Evolutionary conservation across 2,888 invertebrate genomes (phyloP), one percentile per base, ranked within the genome.

Genomic region (Alloscopus bannaensis): DNA sequence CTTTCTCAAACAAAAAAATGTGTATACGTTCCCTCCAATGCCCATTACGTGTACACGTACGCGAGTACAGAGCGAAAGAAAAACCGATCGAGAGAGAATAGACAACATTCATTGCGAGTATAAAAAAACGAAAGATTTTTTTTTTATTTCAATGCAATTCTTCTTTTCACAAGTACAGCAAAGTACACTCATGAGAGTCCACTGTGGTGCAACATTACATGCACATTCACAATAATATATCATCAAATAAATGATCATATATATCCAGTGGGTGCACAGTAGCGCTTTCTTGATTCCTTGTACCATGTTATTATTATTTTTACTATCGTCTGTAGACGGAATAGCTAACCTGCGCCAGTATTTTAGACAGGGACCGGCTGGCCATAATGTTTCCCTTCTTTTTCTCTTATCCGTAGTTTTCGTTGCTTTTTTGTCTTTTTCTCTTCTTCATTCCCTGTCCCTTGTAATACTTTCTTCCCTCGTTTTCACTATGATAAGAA

Each of bases 331-430:
- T 16, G 6, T 52, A 24, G 52, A 24, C 22, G 52, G 24, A 55
- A 24, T 55, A 2, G 13, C 4, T n/a, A 13, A 55, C 8, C 6
- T 59, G 2, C 8, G 18, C n/a, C n/a, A n/a, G 26, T 45, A 45
- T 26, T 55, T 55, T 57, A 69, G 20, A 57, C 22, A 22, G 22
- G 69, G 42, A 24, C 57, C 69, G 69, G 69, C 3, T 69, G 69
- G 42, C 42, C 45, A 28, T 20, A 69, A 69, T 69, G 69, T 69
- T 69, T 69, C 45, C 64, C 26, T 45, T 69, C 40, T 57, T 42
- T 28, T 59, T 59, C 52, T 22, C 6, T 3, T n/a, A n/a, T n/a
- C n/a, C 42, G 57, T 42, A 69, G n/a, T n/a, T n/a, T n/a, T n/a
- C n/a, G n/a, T n/a, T n/a, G n/a, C n/a, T n/a, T n/a, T n/a, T n/a